Conservation (phyloP, 2,113 vertebrate species). For the Anolis carolinensis region DNA sequence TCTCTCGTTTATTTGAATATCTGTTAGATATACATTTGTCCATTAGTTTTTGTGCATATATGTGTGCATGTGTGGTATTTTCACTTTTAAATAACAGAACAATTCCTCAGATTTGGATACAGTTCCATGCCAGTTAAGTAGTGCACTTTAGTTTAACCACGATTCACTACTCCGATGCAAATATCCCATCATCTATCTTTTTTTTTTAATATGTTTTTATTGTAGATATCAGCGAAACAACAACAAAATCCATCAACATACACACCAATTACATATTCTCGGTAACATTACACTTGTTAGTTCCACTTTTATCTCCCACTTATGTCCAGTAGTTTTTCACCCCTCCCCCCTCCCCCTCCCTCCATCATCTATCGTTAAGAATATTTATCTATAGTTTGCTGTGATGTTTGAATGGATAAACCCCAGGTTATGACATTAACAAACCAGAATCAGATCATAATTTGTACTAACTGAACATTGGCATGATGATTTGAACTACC, state of each 20-base stretch:
- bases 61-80: background rate
- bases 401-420: background rate
- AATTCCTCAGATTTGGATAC: background rate
- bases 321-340: too few species aligned
- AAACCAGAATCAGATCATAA: background rate
- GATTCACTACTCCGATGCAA: background rate
- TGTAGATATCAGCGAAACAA: too few species aligned
- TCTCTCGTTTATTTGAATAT: constrained; percentile 72
- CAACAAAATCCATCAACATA: too few species aligned
- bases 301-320: too few species aligned
- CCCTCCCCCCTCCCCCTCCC: too few species aligned
- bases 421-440: background rate
- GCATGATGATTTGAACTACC: background rate
- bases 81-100: constrained; percentile 8
- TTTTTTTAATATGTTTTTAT: too few species aligned
- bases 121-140: background rate
- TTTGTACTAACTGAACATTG: background rate
- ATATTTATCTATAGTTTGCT: background rate
- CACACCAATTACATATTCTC: too few species aligned
- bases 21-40: constrained; percentile 60
- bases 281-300: too few species aligned
- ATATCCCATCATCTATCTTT: background rate
- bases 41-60: constrained; percentile 37
- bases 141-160: too few species aligned
- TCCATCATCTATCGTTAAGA: background rate